A percentile compares a stretch with the other conserved stretches of the same genome.
These are phyloP conservation scores for Brachyhypopomus occidentalis DNA, from an alignment of 2,113 vertebrate species.

Conservation along the genomic window DNA sequence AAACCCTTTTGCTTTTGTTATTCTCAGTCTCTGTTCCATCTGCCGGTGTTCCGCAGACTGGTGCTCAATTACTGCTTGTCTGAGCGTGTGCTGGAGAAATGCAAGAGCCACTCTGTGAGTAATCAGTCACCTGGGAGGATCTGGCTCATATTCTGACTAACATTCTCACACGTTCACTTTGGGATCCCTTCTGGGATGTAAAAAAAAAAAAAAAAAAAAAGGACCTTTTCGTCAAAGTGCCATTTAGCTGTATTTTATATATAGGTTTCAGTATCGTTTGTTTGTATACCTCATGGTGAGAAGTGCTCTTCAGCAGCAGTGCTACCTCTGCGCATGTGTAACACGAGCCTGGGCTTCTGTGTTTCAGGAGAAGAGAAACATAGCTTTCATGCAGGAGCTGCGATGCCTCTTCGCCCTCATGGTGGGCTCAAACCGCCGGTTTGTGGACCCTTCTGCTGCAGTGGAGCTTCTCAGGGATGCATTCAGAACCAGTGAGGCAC, in stretches of 20 bases:
- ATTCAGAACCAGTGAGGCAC: constrained; percentile 87
- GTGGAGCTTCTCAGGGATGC: constrained; percentile 89
- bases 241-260: constrained; percentile 32
- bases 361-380: constrained; percentile 90
- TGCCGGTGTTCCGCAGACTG: constrained; percentile 89
- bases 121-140: constrained; percentile 29
- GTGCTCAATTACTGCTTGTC: constrained; percentile 91
- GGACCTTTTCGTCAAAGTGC: constrained; percentile 22
- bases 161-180: constrained; percentile 26
- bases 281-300: constrained; percentile 13
- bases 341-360: background rate
- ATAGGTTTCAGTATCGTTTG: constrained; percentile 9
- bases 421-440: constrained; percentile 90
- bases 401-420: constrained; percentile 92
- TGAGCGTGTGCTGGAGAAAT: constrained; percentile 81
- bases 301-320: background rate
- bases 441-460: constrained; percentile 90
- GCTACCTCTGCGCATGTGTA: background rate
- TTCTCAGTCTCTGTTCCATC: constrained; percentile 91
- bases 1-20: constrained; percentile 45
- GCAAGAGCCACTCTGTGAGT: constrained; percentile 84
- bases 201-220: constrained; percentile 26
- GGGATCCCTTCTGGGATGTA: constrained; percentile 28
- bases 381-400: constrained; percentile 95
- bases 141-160: constrained; percentile 32